A percentile compares a stretch with the other conserved stretches of the same genome.
These are phyloP conservation scores for Ypsolopha scabrella DNA, from an alignment of 2,888 invertebrate species.

Conservation along the genomic window DNA sequence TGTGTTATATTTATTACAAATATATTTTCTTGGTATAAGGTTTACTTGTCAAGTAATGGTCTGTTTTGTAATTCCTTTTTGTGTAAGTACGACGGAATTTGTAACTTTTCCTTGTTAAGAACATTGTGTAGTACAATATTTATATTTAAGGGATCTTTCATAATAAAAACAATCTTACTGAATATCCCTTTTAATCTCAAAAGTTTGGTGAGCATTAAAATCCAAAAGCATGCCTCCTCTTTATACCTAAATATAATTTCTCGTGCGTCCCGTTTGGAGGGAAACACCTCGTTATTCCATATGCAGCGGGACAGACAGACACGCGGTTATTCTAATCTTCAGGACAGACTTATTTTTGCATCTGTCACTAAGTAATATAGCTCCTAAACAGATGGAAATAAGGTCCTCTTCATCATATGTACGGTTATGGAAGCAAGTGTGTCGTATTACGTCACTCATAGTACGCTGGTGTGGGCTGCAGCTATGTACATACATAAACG, in stretches of 20 bases:
- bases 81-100: too few species aligned
- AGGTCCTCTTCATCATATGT: not conserved
- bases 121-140: too few species aligned
- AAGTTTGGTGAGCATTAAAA: not conserved
- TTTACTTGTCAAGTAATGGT: too few species aligned
- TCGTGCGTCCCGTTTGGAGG: conserved; percentile 5
- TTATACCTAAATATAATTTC: not conserved
- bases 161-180: too few species aligned
- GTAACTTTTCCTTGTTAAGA: too few species aligned
- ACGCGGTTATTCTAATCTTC: not conserved
- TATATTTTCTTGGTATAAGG: too few species aligned
- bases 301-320: not conserved
- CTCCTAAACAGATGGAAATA: not conserved
- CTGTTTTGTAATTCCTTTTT: too few species aligned
- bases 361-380: not conserved
- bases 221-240: too few species aligned
- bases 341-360: not conserved
- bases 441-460: conserved; percentile 9
- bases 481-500: not conserved
- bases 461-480: not conserved
- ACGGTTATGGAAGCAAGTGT: conserved; percentile 4
- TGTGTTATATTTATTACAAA: too few species aligned
- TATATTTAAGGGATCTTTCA: too few species aligned
- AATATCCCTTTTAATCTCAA: not conserved
- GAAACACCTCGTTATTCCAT: conserved; percentile 10